Evolutionary conservation across 2,888 invertebrate species (phyloP).

Genomic region (Caenorhabditis plicata): DNA sequence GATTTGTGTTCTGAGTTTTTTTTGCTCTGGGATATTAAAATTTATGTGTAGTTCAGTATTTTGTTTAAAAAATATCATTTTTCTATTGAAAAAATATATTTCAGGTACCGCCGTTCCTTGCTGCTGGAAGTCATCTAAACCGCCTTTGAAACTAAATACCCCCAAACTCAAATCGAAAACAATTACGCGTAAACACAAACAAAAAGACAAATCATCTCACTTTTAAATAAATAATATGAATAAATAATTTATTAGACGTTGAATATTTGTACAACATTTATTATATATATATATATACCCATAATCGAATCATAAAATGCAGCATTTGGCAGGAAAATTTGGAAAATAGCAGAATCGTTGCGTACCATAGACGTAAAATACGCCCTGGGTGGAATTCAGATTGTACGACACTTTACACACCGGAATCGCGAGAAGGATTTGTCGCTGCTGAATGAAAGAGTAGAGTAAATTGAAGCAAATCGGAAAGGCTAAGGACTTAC

Average conservation of each 20-base stretch:
- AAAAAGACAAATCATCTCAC: too few species aligned
- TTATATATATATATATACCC: too few species aligned
- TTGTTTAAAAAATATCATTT: too few species aligned
- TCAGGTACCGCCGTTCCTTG: slow-evolving; percentile 41
- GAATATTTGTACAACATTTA: too few species aligned
- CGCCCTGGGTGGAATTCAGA: slow-evolving; percentile 52
- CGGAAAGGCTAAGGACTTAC: slow-evolving; percentile 17
- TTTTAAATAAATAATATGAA: too few species aligned
- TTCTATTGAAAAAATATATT: too few species aligned
- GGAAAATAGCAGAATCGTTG: slow-evolving; percentile 63
- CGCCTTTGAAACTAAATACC: too few species aligned
- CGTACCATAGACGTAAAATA: slow-evolving; percentile 65
- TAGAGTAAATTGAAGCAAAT: not conserved
- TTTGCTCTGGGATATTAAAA: too few species aligned
- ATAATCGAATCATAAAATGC: slow-evolving; percentile 46
- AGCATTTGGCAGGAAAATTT: slow-evolving; percentile 63
- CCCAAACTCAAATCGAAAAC: too few species aligned
- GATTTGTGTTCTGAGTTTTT: too few species aligned
- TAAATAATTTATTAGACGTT: too few species aligned
- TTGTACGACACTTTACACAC: slow-evolving; percentile 58
- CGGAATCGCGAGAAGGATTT: slow-evolving; percentile 58
- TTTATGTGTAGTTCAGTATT: too few species aligned
- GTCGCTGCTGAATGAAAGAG: slow-evolving; percentile 56
- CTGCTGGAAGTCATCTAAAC: slow-evolving; percentile 35
- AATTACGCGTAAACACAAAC: not conserved